Base-by-base conservation (phyloP, 2,888 invertebrate genomes). In the Teleogryllus oceanicus region DNA sequence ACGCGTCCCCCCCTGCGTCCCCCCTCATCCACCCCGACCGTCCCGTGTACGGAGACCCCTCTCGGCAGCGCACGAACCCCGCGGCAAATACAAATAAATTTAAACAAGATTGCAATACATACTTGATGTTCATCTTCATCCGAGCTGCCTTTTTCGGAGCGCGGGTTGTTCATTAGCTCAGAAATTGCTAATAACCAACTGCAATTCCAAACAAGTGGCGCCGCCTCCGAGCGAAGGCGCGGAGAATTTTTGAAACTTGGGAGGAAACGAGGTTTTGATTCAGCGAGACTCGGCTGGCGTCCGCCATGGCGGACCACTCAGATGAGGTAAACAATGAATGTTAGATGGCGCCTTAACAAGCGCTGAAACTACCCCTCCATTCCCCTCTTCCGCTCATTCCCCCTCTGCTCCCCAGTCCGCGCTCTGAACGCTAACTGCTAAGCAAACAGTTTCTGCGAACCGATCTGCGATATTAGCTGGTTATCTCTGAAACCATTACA, bases 21-120 rank as follows among this genome's bases (percentile, higher is more conserved):
- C 13, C n/a, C n/a, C 62, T 62, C 62, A 3, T 11, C 62, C 13
- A 10, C 5, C 62, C 37, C 5, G 37, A 1, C 37, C 8, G 37
- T 8, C 8, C 37, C 37, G 8, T 5, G 37, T 37, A 37, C 37
- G 8, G 37, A 37, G 37, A 37, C 62, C 16, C 62, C 62, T n/a
- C n/a, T n/a, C n/a, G 13, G 16, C 62, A 8, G n/a, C 13, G 16
- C 3, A 18, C n/a, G 16, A 1, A 13, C n/a, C n/a, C 62, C 13
- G 16, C n/a, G 16, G 62, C 62, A 62, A 62, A 62, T 62, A 62
- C 62, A 62, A 62, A 62, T 62, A 62, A 62, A 62, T 62, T 62
- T 62, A 62, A 62, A 62, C 62, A 62, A 62, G 62, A 62, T 62
- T 62, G 62, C 62, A 62, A 62, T 62, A 62, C 62, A 62, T 62